These are phyloP conservation scores for Schrankia costaestrigalis DNA, from an alignment of 2,888 invertebrate genomes.

Conservation along the genomic window DNA sequence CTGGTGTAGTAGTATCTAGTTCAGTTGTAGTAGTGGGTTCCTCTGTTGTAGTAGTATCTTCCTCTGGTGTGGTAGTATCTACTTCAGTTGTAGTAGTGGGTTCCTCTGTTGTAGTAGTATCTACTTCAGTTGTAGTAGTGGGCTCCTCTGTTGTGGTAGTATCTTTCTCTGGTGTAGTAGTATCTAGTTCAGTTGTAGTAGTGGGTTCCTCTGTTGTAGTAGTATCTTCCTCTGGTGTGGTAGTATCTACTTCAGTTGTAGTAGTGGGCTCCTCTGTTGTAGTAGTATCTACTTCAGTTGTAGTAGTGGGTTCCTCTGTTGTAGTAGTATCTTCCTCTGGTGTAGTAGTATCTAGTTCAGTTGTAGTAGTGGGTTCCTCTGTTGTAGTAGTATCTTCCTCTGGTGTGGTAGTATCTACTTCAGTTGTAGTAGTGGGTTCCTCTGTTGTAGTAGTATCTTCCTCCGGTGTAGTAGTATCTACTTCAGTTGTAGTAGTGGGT, in stretches of 20 bases:
- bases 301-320: constrained; percentile 5
- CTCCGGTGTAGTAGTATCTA: constrained; percentile 4
- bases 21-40: too few relatives aligned
- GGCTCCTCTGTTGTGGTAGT: neutral
- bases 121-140: neutral
- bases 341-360: constrained; percentile 2
- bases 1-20: neutral
- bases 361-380: constrained; percentile 1
- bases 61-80: neutral
- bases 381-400: constrained; percentile 8
- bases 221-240: neutral
- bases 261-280: neutral
- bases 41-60: neutral
- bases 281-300: neutral
- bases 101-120: neutral
- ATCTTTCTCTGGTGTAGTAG: neutral
- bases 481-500: constrained; percentile 6
- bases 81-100: too few relatives aligned
- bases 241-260: too few relatives aligned
- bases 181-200: neutral
- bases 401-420: constrained; percentile 2
- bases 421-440: constrained; percentile 1
- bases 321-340: constrained; percentile 5
- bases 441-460: neutral
- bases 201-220: neutral